Evolutionary conservation across 2,797 vertebrate genomes (phyloP).

Genomic region (Schizopygopsis pylzovi): DNA sequence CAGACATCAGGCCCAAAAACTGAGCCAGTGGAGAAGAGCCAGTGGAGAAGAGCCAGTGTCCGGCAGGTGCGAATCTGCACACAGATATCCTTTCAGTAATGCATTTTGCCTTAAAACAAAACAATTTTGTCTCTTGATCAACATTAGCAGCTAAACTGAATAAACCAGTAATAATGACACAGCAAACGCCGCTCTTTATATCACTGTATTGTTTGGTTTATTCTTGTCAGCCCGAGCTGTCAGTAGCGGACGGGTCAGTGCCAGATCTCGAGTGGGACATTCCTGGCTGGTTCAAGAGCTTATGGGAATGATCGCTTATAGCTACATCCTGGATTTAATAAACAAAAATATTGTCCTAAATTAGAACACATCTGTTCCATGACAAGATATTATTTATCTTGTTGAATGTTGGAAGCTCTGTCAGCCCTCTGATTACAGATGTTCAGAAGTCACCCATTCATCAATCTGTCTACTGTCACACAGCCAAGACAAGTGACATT

Average conservation of each 20-base stretch:
- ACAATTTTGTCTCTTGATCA: not conserved
- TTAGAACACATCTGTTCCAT: slow-evolving; percentile 30
- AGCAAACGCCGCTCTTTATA: not conserved
- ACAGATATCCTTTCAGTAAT: slow-evolving; percentile 38
- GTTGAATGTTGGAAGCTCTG: not conserved
- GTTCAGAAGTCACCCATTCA: not conserved
- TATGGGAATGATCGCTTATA: slow-evolving; percentile 44
- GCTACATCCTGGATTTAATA: slow-evolving; percentile 53
- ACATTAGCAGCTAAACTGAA: not conserved
- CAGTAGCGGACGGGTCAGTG: not conserved
- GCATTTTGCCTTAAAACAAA: not conserved
- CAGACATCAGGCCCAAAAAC: slow-evolving; percentile 30
- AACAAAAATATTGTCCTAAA: slow-evolving; percentile 41
- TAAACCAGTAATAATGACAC: not conserved
- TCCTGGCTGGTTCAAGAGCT: slow-evolving; percentile 21
- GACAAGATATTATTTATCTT: slow-evolving; percentile 13
- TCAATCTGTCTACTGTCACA: not conserved
- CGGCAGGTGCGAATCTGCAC: slow-evolving; percentile 52
- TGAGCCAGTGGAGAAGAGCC: slow-evolving; percentile 37
- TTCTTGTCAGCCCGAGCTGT: slow-evolving; percentile 10
- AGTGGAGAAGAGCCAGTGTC: slow-evolving; percentile 53
- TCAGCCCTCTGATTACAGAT: slow-evolving; percentile 1
- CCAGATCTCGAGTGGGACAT: slow-evolving; percentile 38
- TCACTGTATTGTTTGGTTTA: slow-evolving; percentile 20
- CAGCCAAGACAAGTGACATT: not conserved